These are phyloP conservation scores for Corydoras sp. DNA, from an alignment of 2,113 vertebrate genomes.

Conservation along the genomic window DNA sequence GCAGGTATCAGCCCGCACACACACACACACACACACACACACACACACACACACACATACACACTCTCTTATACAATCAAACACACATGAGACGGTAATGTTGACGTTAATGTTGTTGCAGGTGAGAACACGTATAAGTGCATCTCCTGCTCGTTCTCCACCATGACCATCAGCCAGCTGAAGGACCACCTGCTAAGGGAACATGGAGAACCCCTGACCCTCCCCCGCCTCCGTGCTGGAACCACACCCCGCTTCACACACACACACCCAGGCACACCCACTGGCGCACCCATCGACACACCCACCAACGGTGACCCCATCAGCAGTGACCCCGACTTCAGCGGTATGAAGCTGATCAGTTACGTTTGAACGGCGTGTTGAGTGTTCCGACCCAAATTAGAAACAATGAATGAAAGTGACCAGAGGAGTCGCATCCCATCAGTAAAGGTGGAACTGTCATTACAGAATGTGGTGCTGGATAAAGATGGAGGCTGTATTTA, in stretches of 20 bases:
- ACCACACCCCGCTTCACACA: slow-evolving; percentile 75
- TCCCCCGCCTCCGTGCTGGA: slow-evolving; percentile 81
- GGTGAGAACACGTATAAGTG: slow-evolving; percentile 96
- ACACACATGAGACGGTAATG: neutral
- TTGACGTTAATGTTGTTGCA: slow-evolving; percentile 47
- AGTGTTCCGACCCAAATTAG: too few species aligned
- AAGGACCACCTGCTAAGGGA: slow-evolving; percentile 93
- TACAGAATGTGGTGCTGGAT: too few species aligned
- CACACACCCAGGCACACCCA: slow-evolving; percentile 57
- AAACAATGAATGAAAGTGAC: too few species aligned
- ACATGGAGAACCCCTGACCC: slow-evolving; percentile 88
- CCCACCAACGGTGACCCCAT: slow-evolving; percentile 46
- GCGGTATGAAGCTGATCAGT: neutral
- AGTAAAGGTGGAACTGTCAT: too few species aligned
- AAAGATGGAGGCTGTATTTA: too few species aligned
- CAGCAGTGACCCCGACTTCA: neutral
- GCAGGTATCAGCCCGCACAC: slow-evolving; percentile 70
- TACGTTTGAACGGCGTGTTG: neutral
- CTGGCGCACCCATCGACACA: slow-evolving; percentile 31
- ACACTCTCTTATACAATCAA: neutral
- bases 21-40: slow-evolving; percentile 5
- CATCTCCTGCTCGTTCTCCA: slow-evolving; percentile 89
- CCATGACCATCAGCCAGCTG: slow-evolving; percentile 93
- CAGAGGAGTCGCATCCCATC: too few species aligned
- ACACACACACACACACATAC: neutral